phyloP scores from a whole-genome alignment of 2,113 vertebrate species.

The Oreamnos americanus region DNA sequence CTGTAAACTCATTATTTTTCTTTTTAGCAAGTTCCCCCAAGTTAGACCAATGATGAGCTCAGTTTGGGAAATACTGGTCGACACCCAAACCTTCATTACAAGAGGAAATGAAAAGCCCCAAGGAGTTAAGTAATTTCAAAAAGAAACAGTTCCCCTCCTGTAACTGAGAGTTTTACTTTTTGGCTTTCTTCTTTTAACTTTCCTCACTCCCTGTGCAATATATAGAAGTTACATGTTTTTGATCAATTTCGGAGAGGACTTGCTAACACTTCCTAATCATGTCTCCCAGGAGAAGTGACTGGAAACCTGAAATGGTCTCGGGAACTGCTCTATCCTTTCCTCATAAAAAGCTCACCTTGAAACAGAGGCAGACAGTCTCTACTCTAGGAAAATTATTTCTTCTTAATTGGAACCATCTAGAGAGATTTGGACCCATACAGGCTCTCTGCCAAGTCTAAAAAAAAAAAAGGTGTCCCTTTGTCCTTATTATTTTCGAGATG shows the following conservation, averaged over 20 bases:
- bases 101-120: conserved; percentile 10
- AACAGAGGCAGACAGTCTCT: conserved; percentile 34
- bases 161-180: conserved; percentile 19
- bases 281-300: conserved; percentile 59
- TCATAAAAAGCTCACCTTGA: conserved; percentile 70
- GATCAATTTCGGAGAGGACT: conserved; percentile 24
- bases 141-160: not conserved
- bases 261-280: conserved; percentile 52
- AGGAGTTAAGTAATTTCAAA: conserved; percentile 42
- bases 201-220: conserved; percentile 42
- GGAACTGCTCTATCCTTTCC: conserved; percentile 44
- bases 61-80: conserved; percentile 7
- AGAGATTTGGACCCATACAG: conserved; percentile 64
- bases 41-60: not conserved
- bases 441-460: conserved; percentile 49
- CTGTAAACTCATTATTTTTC: not conserved
- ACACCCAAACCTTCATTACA: not conserved
- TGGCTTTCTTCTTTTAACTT: conserved; percentile 48
- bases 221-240: conserved; percentile 42
- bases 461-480: conserved; percentile 60
- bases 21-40: not conserved
- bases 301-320: conserved; percentile 35
- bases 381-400: conserved; percentile 67
- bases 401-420: conserved; percentile 72
- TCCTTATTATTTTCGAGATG: conserved; percentile 74